Evolutionary conservation across 2,797 vertebrate species (phyloP).

Genomic region (Eupleurogrammus muticus): DNA sequence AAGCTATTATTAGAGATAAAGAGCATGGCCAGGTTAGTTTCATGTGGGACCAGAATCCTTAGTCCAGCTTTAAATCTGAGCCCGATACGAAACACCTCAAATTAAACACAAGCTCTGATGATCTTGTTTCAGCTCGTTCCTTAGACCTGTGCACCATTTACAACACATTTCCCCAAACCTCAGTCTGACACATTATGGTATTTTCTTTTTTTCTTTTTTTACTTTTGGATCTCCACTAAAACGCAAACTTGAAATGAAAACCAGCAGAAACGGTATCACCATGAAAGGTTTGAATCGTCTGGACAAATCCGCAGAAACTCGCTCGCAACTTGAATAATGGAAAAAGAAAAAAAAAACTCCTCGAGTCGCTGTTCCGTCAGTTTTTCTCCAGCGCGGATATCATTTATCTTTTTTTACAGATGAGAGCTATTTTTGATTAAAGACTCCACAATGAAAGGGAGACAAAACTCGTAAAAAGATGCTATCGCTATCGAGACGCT

Average conservation of each 20-base stretch:
- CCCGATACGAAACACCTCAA: no score
- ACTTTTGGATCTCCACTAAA: background rate
- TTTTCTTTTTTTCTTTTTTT: no score
- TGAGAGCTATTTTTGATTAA: constrained; percentile 60
- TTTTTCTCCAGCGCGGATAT: constrained; percentile 41
- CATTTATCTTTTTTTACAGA: constrained; percentile 56
- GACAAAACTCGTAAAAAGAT: constrained; percentile 52
- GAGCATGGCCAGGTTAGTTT: no score
- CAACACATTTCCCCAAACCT: no score
- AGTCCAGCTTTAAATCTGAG: no score
- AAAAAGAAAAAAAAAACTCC: no score
- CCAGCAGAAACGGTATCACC: constrained; percentile 17
- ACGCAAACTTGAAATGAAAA: constrained; percentile 14
- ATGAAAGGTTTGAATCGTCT: constrained; percentile 24
- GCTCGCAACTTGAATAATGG: constrained; percentile 45
- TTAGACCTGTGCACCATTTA: no score
- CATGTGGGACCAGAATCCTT: no score
- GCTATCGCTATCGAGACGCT: constrained; percentile 34
- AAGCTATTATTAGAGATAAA: no score
- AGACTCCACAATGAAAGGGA: constrained; percentile 37
- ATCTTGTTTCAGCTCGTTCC: constrained; percentile 8
- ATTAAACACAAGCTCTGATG: no score
- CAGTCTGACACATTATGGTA: background rate
- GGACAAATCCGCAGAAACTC: constrained; percentile 37
- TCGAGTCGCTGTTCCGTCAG: constrained; percentile 54